Percentiles rank a stretch among this genome's conserved stretches.
These are phyloP conservation scores for Semibalanus balanoides DNA, from an alignment of 1,140 invertebrate genomes.

Conservation along the genomic window DNA sequence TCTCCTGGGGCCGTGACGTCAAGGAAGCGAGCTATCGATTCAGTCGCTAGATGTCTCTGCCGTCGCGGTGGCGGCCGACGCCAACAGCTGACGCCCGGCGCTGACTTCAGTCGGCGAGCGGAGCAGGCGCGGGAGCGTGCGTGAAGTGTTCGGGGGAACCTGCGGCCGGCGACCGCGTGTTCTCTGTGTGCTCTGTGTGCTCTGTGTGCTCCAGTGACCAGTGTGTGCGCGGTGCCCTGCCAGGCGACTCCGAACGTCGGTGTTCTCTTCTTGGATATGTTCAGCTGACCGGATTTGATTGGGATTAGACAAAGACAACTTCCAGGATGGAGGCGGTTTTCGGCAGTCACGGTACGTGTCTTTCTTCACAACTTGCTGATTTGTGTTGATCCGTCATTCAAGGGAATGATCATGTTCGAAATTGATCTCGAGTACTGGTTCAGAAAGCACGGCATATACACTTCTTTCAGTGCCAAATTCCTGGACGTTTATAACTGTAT, in stretches of 20 bases:
- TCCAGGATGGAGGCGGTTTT: background rate
- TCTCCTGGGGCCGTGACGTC: background rate
- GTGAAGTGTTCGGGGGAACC: too few relatives aligned
- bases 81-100: background rate
- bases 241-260: background rate
- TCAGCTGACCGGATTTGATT: background rate
- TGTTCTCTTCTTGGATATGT: background rate
- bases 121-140: background rate
- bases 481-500: too few relatives aligned
- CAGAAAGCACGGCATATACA: too few relatives aligned
- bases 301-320: background rate
- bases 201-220: background rate
- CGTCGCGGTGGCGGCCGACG: background rate
- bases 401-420: too few relatives aligned
- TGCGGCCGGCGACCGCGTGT: background rate
- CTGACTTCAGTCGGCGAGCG: background rate
- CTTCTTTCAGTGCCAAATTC: too few relatives aligned
- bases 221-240: background rate
- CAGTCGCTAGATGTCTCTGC: background rate
- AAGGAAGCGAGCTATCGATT: background rate
- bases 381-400: too few relatives aligned
- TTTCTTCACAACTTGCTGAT: too few relatives aligned
- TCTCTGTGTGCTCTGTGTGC: background rate
- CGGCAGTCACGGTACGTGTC: background rate
- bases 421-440: too few relatives aligned